Evolutionary conservation across 2,113 vertebrate genomes (phyloP), one percentile per base, ranked within the genome.

Genomic region (Chaetodon trifascialis): DNA sequence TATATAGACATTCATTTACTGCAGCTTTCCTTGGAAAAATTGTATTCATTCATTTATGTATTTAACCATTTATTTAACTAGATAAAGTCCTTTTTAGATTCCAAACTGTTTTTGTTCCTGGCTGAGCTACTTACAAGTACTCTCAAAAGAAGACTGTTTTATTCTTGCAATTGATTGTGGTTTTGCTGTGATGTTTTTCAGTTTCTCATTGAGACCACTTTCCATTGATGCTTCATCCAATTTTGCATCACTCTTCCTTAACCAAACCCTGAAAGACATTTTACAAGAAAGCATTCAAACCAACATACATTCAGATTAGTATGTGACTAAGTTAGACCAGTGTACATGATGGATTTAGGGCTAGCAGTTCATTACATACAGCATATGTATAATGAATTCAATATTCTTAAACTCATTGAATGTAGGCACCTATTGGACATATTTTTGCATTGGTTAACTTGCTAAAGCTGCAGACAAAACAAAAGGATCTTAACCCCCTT

Each of bases 231-330:
- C 46, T 65, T 66, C 11, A 63, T 76, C 25, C 16, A 59, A 70
- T 65, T 82, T 79, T 44, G 65, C 70, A 79, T 64, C 56, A 52
- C 34, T 69, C 74, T 38, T 62, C 60, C 30, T 40, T 17, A 4
- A 7, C 19, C 46, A 67, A 66, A 10, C 15, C 77, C 47, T 67
- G 47, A 76, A 73, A 72, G 51, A 49, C 17, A 73, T 51, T 46
- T 74, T 69, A 44, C 34, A 80, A 63, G 36, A 40, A 66, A 55
- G 9, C 15, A 16, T 71, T 44, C 59, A 64, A 58, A 77, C n/a
- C 42, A 25, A 25, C 59, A 30, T 72, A 17, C 38, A 49, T 23
- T 49, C n/a, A 7, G 46, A 60, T 70, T 56, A 42, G 55, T 19
- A 56, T 44, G 19, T 73, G 21, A 34, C 62, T 42, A 34, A 36